These are phyloP conservation scores for Varroa destructor DNA, from an alignment of 1,140 invertebrate genomes.

Conservation along the genomic window DNA sequence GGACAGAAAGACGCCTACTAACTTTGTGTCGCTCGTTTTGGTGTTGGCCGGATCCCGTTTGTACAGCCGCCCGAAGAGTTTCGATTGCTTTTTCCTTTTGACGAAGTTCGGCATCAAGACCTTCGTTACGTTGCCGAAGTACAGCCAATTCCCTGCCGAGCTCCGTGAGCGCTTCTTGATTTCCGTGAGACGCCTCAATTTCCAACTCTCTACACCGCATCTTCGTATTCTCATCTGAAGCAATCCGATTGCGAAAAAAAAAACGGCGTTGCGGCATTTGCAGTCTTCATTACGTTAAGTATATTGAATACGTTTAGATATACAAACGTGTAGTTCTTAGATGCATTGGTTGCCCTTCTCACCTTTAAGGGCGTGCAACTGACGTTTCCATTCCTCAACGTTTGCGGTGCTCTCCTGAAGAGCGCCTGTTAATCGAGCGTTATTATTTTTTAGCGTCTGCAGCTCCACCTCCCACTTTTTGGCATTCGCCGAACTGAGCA, in stretches of 20 bases:
- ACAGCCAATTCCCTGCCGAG: slow-evolving; percentile 50
- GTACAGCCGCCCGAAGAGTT: slow-evolving; percentile 33
- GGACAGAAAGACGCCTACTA: slow-evolving; percentile 7
- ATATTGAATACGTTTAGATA: too few relatives aligned
- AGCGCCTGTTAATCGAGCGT: slow-evolving; percentile 79
- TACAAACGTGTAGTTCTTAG: too few relatives aligned
- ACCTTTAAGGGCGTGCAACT: slow-evolving; percentile 86
- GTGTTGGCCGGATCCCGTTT: slow-evolving; percentile 33
- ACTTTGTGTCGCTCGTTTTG: slow-evolving; percentile 33
- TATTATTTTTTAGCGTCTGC: slow-evolving; percentile 88
- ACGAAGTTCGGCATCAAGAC: slow-evolving; percentile 55
- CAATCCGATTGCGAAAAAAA: slow-evolving; percentile 31
- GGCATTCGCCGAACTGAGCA: slow-evolving; percentile 74
- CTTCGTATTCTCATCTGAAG: slow-evolving; percentile 36
- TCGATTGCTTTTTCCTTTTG: slow-evolving; percentile 60
- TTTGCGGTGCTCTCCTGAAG: slow-evolving; percentile 93
- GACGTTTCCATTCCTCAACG: slow-evolving; percentile 95
- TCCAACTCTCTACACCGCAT: slow-evolving; percentile 37
- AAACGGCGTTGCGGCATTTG: not conserved
- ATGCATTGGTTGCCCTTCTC: slow-evolving; percentile 50
- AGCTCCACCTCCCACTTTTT: slow-evolving; percentile 98
- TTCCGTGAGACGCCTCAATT: slow-evolving; percentile 45
- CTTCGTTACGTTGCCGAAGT: slow-evolving; percentile 57
- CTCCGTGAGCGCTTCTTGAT: slow-evolving; percentile 43
- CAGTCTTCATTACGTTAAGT: too few relatives aligned